phyloP scores from a whole-genome alignment of 2,113 vertebrate genomes.

The Osmerus eperlanus region DNA sequence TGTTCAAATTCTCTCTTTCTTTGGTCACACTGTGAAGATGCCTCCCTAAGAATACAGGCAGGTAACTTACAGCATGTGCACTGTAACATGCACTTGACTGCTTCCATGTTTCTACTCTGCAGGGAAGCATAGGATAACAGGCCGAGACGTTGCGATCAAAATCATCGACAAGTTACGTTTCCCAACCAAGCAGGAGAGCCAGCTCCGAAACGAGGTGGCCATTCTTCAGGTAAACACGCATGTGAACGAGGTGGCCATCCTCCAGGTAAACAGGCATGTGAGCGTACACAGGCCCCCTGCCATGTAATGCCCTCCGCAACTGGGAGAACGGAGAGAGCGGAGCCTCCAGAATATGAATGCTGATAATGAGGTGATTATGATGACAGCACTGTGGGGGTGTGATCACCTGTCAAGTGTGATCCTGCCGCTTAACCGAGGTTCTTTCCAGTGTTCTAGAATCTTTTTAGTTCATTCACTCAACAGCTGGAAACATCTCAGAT shows the following conservation, averaged over 20 bases:
- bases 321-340: slow-evolving; percentile 1
- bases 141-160: slow-evolving; percentile 97
- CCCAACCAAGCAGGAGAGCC: slow-evolving; percentile 97
- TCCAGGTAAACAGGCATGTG: no score
- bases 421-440: slow-evolving; percentile 16
- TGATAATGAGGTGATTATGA: slow-evolving; percentile 40
- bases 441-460: not conserved
- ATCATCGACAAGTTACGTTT: slow-evolving; percentile 97
- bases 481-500: no score
- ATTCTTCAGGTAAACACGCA: slow-evolving; percentile 86
- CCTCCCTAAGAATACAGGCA: no score
- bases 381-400: slow-evolving; percentile 56
- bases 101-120: slow-evolving; percentile 22
- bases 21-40: no score
- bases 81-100: not conserved
- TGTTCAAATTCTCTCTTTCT: no score
- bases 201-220: slow-evolving; percentile 96
- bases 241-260: not conserved
- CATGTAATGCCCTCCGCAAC: not conserved
- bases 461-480: no score
- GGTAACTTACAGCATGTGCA: no score
- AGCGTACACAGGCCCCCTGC: no score
- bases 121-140: slow-evolving; percentile 98
- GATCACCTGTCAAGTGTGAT: slow-evolving; percentile 35
- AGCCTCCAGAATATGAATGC: slow-evolving; percentile 40